These are phyloP conservation scores for Thyatira batis DNA, from an alignment of 2,888 invertebrate species.

Conservation along the genomic window DNA sequence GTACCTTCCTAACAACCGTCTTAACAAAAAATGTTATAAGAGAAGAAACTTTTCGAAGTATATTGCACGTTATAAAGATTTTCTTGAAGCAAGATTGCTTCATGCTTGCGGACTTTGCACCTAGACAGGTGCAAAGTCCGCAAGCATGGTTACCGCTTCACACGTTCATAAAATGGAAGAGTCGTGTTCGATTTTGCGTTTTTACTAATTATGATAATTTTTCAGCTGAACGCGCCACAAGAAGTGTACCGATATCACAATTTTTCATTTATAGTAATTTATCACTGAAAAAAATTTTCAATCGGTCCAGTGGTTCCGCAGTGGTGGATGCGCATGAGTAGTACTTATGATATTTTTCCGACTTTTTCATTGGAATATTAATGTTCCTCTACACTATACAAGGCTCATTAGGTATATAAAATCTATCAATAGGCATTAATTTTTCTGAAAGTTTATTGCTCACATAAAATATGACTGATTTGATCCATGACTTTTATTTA, in stretches of 20 bases:
- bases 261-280: background rate
- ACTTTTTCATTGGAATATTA: constrained; percentile 3
- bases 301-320: background rate
- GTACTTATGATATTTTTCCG: constrained; percentile 1
- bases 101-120: background rate
- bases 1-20: too few relatives aligned
- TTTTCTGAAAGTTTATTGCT: background rate
- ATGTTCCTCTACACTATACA: background rate
- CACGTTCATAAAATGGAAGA: background rate
- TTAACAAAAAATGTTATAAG: too few relatives aligned
- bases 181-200: background rate
- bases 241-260: constrained; percentile 1
- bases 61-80: too few relatives aligned
- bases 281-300: background rate
- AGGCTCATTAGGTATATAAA: background rate
- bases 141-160: background rate
- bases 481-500: background rate
- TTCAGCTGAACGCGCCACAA: background rate
- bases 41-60: too few relatives aligned
- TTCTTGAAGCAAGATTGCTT: too few relatives aligned
- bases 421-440: background rate
- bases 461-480: background rate
- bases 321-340: constrained; percentile 3
- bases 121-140: too few relatives aligned
- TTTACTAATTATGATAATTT: background rate